Base-by-base conservation (phyloP, 2,888 invertebrate species). In the Maniola hyperantus region DNA sequence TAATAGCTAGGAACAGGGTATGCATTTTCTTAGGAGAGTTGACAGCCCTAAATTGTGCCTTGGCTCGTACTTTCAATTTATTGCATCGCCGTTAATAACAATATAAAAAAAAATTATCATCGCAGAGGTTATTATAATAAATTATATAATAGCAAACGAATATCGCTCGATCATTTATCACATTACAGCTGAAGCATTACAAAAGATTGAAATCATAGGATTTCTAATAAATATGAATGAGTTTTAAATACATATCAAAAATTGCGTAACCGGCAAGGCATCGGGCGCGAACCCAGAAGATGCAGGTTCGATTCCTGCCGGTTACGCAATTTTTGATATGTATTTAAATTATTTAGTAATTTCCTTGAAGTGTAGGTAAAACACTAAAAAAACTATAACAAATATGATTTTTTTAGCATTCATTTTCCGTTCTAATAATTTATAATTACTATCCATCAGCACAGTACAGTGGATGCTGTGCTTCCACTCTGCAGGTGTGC, bases 91-190 rank as follows among this genome's bases (percentile, higher is more conserved):
- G 8, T 48, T n/a, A 46, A 36, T 44, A 44, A 44, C 42, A 15
- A 44, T 46, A 13, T n/a, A 26, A 15, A 15, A 48, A 48, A 15
- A 48, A 48, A 5, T 15, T 13, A 33, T 18, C 48, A 48, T 34
- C 48, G 8, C n/a, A 60, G 15, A n/a, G 48, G 34, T 46, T 60
- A 60, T 46, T 60, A 34, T 48, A 48, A 60, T 60, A 60, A 60
- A 48, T 10, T 13, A 8, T 48, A 34, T 34, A 34, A 58, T 42
- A 58, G 13, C 46, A 44, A 48, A 46, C 36, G 48, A 60, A 48
- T 60, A 59, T 59, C 15, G 15, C 18, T 15, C 46, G 18, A 11
- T 60, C 34, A 48, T 15, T 36, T 48, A 48, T 48, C 18, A 15
- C 33, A 60, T 60, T 36, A 48, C 48, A 18, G 36, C 8, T 60